Percentiles rank a stretch among this genome's conserved stretches.
phyloP scores from a whole-genome alignment of 2,113 vertebrate species.

The Beaufortia kweichowensis region DNA sequence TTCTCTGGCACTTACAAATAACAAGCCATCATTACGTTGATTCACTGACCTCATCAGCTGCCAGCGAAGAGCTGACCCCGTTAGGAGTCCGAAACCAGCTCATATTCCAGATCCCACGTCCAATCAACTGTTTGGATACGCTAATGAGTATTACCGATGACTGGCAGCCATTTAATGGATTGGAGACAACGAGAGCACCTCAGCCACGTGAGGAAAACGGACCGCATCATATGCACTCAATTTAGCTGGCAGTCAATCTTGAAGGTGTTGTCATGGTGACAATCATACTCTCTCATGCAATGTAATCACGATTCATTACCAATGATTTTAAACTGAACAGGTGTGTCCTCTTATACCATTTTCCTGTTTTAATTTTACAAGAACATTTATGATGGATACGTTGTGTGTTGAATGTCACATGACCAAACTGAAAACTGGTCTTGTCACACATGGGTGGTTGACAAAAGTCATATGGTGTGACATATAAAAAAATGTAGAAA shows the following conservation, averaged over 20 bases:
- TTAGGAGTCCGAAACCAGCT: neutral
- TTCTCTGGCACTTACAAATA: slow-evolving; percentile 20
- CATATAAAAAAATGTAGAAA: too few species aligned
- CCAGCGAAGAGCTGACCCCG: neutral
- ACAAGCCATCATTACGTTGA: neutral
- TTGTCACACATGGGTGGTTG: too few species aligned
- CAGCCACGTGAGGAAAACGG: neutral
- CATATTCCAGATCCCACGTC: slow-evolving; percentile 17
- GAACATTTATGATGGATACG: neutral
- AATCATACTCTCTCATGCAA: neutral
- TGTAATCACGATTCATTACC: slow-evolving; percentile 20
- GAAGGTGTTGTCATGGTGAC: slow-evolving; percentile 25
- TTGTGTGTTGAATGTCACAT: too few species aligned
- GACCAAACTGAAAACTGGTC: too few species aligned
- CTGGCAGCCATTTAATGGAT: slow-evolving; percentile 21
- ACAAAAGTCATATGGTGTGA: too few species aligned
- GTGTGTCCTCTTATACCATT: slow-evolving; percentile 29
- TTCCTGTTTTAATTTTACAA: neutral
- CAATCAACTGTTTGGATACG: slow-evolving; percentile 13
- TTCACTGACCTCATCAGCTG: slow-evolving; percentile 27
- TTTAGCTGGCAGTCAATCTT: slow-evolving; percentile 15
- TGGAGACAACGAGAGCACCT: neutral
- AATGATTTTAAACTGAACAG: slow-evolving; percentile 15
- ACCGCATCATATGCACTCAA: neutral
- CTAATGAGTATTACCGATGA: slow-evolving; percentile 12